Evolutionary conservation across 2,797 vertebrate genomes (phyloP), one percentile per base, ranked within the genome.

Genomic region (Lithobates sylvaticus): DNA sequence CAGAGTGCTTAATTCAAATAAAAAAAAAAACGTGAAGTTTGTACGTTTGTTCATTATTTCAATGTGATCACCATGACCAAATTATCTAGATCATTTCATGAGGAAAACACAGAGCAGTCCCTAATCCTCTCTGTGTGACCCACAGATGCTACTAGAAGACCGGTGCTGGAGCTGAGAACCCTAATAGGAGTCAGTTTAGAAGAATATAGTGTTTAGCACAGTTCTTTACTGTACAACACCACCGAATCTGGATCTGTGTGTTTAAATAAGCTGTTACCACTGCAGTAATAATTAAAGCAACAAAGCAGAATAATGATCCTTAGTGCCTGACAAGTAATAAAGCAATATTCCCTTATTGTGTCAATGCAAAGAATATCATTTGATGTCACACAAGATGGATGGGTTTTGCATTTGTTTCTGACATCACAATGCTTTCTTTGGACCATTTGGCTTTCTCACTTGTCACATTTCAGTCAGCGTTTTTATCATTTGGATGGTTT

Each of bases 371-470:
- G 69, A 16, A 13, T 84, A 13, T 42, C 58, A 84, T 84, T 87
- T 87, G 81, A 87, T 83, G 81, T 87, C 81, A 79, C 58, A 75
- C 61, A 84, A 87, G 86, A 87, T 87, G 86, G 86, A 87, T 87
- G 86, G 75, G 27, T 87, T 84, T 79, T 87, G 58, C 81, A 79
- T 87, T 87, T 74, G 54, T 26, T 54, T 54, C 80, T 83, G 85
- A 87, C 85, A 87, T 87, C 74, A 87, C 80, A 83, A 78, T 78
- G 16, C 80, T 78, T 83, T 87, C 81, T 54, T 79, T 32, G 34
- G 69, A 77, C 81, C 50, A 83, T 83, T 78, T 78, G 84, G 39
- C 69, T 72, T n/a, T 78, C 69, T 83, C 42, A 32, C 81, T 79
- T 87, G 86, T 87, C 86, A 87, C 81, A 87, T 79, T 87, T 75